Conservation (phyloP, 2,888 invertebrate species). For the Parapristionchus giblindavisi region DNA sequence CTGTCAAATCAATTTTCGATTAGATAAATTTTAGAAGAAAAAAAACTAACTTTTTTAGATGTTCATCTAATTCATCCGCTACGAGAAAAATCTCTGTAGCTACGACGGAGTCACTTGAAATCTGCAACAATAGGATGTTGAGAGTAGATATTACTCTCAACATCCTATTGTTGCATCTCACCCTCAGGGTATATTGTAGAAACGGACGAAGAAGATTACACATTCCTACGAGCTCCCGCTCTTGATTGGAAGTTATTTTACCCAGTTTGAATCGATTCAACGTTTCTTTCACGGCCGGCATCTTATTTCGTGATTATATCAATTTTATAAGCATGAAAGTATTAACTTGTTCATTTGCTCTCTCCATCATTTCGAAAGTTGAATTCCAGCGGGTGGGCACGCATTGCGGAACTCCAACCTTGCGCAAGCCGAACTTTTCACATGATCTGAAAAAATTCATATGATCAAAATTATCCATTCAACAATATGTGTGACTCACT, state of each 20-base stretch:
- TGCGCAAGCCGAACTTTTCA: neutral
- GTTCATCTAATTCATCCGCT: neutral
- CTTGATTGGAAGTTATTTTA: neutral
- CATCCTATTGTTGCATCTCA: neutral
- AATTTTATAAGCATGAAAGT: neutral
- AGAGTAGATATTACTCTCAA: neutral
- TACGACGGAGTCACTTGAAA: neutral
- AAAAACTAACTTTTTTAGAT: neutral
- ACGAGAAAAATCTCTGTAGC: neutral
- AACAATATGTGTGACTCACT: neutral
- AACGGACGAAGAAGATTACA: conserved; percentile 7
- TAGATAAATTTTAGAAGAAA: neutral
- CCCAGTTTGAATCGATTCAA: neutral
- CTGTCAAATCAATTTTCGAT: neutral
- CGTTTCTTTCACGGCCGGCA: conserved; percentile 3
- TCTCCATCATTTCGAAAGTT: neutral
- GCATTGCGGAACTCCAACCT: neutral
- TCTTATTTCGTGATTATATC: neutral
- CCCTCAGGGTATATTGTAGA: neutral
- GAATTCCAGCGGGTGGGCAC: neutral
- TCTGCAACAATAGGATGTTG: neutral
- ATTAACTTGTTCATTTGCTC: neutral
- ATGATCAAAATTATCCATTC: neutral
- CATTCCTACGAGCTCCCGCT: neutral
- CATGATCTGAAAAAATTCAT: neutral